Evolutionary conservation across 2,797 vertebrate genomes (phyloP).

Genomic region (Thunnus albacares): DNA sequence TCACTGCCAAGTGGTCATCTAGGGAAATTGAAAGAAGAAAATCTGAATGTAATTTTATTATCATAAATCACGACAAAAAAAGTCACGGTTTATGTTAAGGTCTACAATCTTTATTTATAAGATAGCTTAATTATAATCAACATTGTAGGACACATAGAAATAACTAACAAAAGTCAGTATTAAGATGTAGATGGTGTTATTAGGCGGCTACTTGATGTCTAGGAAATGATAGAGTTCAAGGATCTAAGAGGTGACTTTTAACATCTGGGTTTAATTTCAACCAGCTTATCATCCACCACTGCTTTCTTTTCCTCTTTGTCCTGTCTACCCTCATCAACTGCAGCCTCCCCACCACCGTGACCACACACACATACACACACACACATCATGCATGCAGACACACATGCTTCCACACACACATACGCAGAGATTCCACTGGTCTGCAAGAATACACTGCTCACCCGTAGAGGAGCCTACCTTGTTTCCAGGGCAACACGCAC

Average conservation of each 20-base stretch:
- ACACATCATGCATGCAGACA: constrained; percentile 31
- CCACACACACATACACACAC: constrained; percentile 28
- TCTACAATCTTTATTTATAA: background rate
- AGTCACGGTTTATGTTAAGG: background rate
- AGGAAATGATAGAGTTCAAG: constrained; percentile 6
- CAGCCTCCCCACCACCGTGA: constrained; percentile 12
- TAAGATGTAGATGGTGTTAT: background rate
- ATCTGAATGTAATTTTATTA: constrained; percentile 22
- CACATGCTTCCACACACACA: constrained; percentile 32
- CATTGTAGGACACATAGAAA: background rate
- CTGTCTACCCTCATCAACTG: constrained; percentile 56
- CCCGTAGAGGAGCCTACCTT: constrained; percentile 71
- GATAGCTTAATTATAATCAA: background rate
- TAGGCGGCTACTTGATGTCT: constrained; percentile 9
- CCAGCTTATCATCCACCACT: constrained; percentile 28
- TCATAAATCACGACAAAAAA: constrained; percentile 1
- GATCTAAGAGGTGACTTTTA: constrained; percentile 29
- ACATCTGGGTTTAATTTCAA: constrained; percentile 28
- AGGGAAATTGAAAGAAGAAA: constrained; percentile 68
- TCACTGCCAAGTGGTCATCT: constrained; percentile 83
- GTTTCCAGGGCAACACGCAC: constrained; percentile 84
- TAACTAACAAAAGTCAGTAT: background rate
- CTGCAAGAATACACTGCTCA: constrained; percentile 65
- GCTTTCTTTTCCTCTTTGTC: constrained; percentile 55
- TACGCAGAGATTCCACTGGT: constrained; percentile 48